Base-by-base conservation (phyloP, 2,113 vertebrate genomes). In the Cricetomys ansorgei region DNA sequence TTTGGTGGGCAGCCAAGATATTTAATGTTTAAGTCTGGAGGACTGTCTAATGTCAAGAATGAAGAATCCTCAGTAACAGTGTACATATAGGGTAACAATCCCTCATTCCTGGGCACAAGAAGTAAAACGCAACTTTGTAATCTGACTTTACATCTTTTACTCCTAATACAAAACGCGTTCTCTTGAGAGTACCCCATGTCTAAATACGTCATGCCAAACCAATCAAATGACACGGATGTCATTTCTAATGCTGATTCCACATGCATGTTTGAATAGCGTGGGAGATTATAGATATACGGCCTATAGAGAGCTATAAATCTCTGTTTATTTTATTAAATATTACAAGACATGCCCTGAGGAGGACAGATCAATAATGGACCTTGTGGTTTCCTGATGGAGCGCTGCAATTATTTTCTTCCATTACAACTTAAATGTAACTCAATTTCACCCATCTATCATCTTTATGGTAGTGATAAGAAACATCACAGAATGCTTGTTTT, bases 251-350 rank as follows among this genome's bases (percentile, higher is more conserved):
- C 5, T 97, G 95, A 88, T 92, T 97, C n/a, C 97, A 97, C 95
- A 91, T 72, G 94, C 94, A 70, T 92, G 96, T 89, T 97, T 93
- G 98, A 97, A 95, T 88, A 75, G 92, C 97, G 96, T 97, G 91
- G 97, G 86, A 96, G 96, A 98, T 95, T 98, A 95, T 12, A 11
- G 92, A 97, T 98, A 97, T 19, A 95, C 27, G 50, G 88, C 95
- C 94, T 96, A 97, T 87, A 94, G 98, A 97, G 96, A 97, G 93
- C 97, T 98, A 98, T 98, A 98, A 98, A 97, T 98, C 98, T 98
- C 92, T 98, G 94, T 98, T 98, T 98, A 98, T 98, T 98, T 98
- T 98, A 98, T 98, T 98, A 99, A 99, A 98, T 97, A 97, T 98
- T 98, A 96, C 83, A 96, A 98, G 98, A 98, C 96, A 88, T 97